Base-by-base conservation (phyloP, 1,140 invertebrate species). In the Ctenoplectra terminalis region DNA sequence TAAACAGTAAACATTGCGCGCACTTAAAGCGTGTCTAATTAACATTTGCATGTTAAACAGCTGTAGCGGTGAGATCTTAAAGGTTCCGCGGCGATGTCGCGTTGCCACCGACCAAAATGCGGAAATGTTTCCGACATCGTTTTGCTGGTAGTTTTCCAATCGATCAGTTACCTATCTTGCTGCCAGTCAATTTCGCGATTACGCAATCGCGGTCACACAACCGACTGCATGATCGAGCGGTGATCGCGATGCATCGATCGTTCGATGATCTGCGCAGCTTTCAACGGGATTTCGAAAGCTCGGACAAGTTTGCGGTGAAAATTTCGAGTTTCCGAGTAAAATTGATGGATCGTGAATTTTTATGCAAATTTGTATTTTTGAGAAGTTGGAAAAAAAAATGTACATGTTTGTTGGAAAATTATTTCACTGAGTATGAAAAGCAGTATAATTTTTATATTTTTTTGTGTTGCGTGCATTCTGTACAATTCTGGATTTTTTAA, bases 111-210 rank as follows among this genome's bases (percentile, higher is more conserved):
- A 29, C 43, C 6, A 40, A 60, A 78, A 40, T n/a, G 34, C 31
- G n/a, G n/a, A 11, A 34, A 37, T 13, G 15, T 20, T 46, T 46
- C 7, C 31, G 20, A 6, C 7, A 43, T 23, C 0, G 3, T 20
- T 23, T 50, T 11, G 37, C 2, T 8, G 48, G 37, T 77, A 56
- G 23, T 77, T 77, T 77, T 70, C 75, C 64, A 58, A 48, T 58
- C 50, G 75, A 70, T 46, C 40, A 20, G 31, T 34, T 56, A n/a
- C 73, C 48, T 48, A 54, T 77, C 37, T 56, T 13, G 34, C 31
- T 31, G 29, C 20, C 11, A 34, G 20, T 63, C 29, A 43, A 34
- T 67, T 77, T 77, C 37, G 23, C 50, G 46, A 69, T 77, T 77
- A 77, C 37, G 43, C 34, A 52, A 64, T 64, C 48, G n/a, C 34